Evolutionary conservation across 2,888 invertebrate species (phyloP).

Genomic region (Atethmia centrago): DNA sequence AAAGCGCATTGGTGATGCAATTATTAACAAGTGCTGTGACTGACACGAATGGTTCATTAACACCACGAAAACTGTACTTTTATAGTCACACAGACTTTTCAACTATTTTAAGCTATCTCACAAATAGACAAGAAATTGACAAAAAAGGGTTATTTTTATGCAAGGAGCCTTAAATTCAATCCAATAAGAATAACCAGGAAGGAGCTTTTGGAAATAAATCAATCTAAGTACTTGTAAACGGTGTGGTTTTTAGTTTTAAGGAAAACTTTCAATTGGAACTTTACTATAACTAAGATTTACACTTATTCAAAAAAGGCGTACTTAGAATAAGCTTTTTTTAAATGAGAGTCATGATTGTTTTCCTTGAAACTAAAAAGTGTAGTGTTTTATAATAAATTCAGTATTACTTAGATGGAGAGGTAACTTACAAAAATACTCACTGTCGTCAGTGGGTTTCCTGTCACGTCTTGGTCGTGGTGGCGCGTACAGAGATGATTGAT

Average conservation of each 20-base stretch:
- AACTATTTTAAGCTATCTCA: no score
- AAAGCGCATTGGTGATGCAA: no score
- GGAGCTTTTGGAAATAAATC: neutral
- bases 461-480: slow-evolving; percentile 92
- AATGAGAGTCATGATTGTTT: neutral
- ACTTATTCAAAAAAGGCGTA: neutral
- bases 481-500: slow-evolving; percentile 93
- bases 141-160: no score
- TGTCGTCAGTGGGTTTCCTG: slow-evolving; percentile 93
- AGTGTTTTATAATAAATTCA: slow-evolving; percentile 23
- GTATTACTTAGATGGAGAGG: slow-evolving; percentile 35
- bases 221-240: neutral
- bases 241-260: neutral
- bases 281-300: neutral
- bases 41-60: no score
- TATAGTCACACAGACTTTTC: no score
- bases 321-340: neutral
- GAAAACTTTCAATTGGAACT: neutral
- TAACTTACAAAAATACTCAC: slow-evolving; percentile 83
- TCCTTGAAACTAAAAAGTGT: neutral
- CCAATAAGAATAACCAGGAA: neutral
- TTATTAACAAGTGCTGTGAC: no score
- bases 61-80: no score
- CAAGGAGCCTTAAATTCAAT: no score
- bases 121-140: no score